A percentile compares a stretch with the other conserved stretches of the same genome.
phyloP scores from a whole-genome alignment of 2,797 vertebrate genomes.

The Erpetoichthys calabaricus region DNA sequence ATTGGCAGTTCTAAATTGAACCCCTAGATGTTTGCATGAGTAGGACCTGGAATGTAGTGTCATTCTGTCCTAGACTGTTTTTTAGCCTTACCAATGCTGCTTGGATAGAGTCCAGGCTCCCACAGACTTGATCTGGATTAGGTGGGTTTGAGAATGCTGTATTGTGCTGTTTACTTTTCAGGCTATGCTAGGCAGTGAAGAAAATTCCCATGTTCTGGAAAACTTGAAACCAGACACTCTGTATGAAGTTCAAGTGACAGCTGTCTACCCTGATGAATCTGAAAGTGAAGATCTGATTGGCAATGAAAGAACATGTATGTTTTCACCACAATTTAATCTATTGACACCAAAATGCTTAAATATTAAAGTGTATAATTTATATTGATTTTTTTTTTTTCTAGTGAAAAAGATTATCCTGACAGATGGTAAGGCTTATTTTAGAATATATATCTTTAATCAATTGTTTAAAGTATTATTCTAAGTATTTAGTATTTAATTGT shows the following conservation, averaged over 20 bases:
- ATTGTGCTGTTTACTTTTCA: conserved; percentile 23
- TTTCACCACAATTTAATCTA: background rate
- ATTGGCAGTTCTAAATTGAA: too few relatives aligned
- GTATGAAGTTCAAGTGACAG: conserved; percentile 74
- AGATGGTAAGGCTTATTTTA: too few relatives aligned
- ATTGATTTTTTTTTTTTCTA: conserved; percentile 28
- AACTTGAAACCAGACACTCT: conserved; percentile 70
- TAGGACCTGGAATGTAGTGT: too few relatives aligned
- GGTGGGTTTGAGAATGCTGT: background rate
- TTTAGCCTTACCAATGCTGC: background rate
- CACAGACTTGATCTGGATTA: background rate
- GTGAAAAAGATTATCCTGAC: conserved; percentile 26
- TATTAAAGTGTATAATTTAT: background rate
- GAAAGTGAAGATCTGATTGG: conserved; percentile 85
- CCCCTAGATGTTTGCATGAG: too few relatives aligned
- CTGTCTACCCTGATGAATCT: conserved; percentile 90
- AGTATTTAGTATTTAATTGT: too few relatives aligned
- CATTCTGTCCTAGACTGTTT: background rate
- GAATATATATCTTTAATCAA: too few relatives aligned
- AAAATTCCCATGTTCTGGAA: conserved; percentile 56
- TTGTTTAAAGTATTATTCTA: too few relatives aligned
- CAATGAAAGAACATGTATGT: conserved; percentile 72
- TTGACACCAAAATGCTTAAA: background rate
- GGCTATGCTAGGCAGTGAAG: conserved; percentile 68
- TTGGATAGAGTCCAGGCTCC: background rate